These are phyloP conservation scores for Oncorhynchus gorbuscha DNA, from an alignment of 2,113 vertebrate genomes.

Conservation along the genomic window DNA sequence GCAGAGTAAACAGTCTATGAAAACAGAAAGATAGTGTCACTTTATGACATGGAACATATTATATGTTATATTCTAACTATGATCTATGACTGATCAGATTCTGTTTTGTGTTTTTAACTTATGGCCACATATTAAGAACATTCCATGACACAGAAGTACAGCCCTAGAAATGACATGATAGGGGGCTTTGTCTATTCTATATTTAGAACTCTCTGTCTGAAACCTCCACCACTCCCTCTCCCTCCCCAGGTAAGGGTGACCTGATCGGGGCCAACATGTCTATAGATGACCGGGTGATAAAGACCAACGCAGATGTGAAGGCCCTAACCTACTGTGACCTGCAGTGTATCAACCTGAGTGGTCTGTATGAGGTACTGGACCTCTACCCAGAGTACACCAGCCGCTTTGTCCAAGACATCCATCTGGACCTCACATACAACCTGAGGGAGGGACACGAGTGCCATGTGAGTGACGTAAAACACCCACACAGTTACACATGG, in stretches of 20 bases:
- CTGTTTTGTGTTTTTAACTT: too few relatives aligned
- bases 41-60: too few relatives aligned
- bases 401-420: constrained; percentile 90
- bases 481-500: neutral
- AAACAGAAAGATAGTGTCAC: too few relatives aligned
- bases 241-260: constrained; percentile 87
- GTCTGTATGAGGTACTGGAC: constrained; percentile 91
- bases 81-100: too few relatives aligned
- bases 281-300: constrained; percentile 90
- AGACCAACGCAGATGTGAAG: constrained; percentile 95
- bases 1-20: too few relatives aligned
- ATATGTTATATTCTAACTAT: too few relatives aligned
- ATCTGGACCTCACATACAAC: constrained; percentile 94
- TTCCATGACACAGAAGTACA: neutral
- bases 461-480: constrained; percentile 80
- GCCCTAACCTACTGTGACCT: constrained; percentile 95
- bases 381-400: constrained; percentile 94
- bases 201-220: neutral
- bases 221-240: neutral
- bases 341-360: constrained; percentile 91
- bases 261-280: constrained; percentile 92
- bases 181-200: too few relatives aligned
- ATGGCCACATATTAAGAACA: neutral
- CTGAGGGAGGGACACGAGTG: constrained; percentile 93
- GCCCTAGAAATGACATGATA: too few relatives aligned